A percentile compares a stretch with the other conserved stretches of the same genome.
Conservation (phyloP, 2,113 vertebrate genomes). For the Cyprinodon variegatus region DNA sequence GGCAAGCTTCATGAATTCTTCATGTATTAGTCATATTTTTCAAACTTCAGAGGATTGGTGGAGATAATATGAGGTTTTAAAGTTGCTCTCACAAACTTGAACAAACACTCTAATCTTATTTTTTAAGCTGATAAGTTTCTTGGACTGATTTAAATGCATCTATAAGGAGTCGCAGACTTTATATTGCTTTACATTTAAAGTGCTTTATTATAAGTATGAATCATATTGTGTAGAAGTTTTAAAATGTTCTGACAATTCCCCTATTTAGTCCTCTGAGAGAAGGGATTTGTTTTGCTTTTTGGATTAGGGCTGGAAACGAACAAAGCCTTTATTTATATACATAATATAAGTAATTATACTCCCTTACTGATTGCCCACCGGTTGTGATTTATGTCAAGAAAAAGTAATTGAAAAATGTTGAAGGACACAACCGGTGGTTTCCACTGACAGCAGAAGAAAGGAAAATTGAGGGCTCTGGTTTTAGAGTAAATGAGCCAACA, state of each 20-base stretch:
- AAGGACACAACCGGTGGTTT: constrained; percentile 49
- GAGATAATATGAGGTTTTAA: constrained; percentile 30
- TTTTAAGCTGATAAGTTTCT: neutral
- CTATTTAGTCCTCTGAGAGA: constrained; percentile 16
- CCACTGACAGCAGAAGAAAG: constrained; percentile 34
- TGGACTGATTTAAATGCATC: constrained; percentile 19
- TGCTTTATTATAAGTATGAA: constrained; percentile 7
- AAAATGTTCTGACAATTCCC: constrained; percentile 26
- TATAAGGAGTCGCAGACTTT: constrained; percentile 13
- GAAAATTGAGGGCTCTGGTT: constrained; percentile 30
- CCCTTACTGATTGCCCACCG: neutral
- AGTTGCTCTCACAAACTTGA: constrained; percentile 11
- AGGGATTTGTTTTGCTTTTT: constrained; percentile 30
- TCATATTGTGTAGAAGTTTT: constrained; percentile 11
- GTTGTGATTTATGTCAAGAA: constrained; percentile 30
- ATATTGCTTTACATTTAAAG: constrained; percentile 20
- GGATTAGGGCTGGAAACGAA: constrained; percentile 23
- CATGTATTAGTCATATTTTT: constrained; percentile 49
- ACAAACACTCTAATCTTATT: constrained; percentile 8
- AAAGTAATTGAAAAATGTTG: constrained; percentile 24
- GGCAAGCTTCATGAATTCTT: constrained; percentile 41
- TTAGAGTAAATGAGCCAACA: constrained; percentile 33
- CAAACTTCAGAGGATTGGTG: constrained; percentile 40
- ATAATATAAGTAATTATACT: constrained; percentile 18
- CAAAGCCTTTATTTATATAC: constrained; percentile 7